A percentile compares a stretch with the other conserved stretches of the same genome.
phyloP scores from a whole-genome alignment of 2,888 invertebrate species.

The Amaurobius ferox region DNA sequence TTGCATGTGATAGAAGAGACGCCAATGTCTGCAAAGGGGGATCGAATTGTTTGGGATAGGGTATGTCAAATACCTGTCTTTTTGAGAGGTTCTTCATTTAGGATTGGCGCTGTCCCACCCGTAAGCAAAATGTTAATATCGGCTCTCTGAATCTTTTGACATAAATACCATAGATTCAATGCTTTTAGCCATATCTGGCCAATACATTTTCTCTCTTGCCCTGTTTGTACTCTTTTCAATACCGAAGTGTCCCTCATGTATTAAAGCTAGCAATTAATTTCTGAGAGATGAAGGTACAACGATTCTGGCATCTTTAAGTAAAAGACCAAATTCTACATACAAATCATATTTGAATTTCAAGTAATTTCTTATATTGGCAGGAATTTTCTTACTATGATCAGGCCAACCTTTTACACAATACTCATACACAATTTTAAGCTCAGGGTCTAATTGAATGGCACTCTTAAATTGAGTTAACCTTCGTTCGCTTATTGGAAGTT shows the following conservation, averaged over 20 bases:
- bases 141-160: conserved; percentile 13
- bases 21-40: too few relatives aligned
- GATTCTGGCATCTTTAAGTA: neutral
- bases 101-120: conserved; percentile 22
- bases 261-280: conserved; percentile 1
- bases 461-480: conserved; percentile 17
- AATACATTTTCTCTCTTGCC: conserved; percentile 15
- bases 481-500: conserved; percentile 2
- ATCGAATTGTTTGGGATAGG: too few relatives aligned
- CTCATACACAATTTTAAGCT: neutral
- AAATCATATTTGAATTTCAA: conserved; percentile 7
- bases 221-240: conserved; percentile 26
- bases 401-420: conserved; percentile 11
- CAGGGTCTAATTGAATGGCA: neutral
- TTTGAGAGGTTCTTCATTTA: conserved; percentile 23
- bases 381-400: neutral
- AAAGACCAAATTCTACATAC: neutral
- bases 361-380: neutral
- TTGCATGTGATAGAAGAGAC: neutral
- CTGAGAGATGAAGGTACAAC: neutral
- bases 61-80: too few relatives aligned
- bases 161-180: neutral
- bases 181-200: neutral
- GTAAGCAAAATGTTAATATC: conserved; percentile 15
- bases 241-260: conserved; percentile 20